Evolutionary conservation across 2,888 invertebrate species (phyloP).

Genomic region (Aromia moschata): DNA sequence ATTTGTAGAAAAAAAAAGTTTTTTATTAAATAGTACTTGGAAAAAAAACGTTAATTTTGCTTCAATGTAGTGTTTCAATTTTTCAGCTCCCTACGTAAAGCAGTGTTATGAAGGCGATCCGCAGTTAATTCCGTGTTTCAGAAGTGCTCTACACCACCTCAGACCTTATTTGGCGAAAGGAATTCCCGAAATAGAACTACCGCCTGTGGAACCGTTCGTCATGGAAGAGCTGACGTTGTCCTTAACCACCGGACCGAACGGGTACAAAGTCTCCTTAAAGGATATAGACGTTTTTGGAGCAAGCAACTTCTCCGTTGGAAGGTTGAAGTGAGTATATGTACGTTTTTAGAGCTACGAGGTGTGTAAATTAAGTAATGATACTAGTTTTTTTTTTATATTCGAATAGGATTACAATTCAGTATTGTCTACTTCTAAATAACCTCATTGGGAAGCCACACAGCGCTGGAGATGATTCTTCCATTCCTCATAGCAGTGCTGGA

Average conservation of each 20-base stretch:
- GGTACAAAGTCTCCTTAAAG: conserved; percentile 68
- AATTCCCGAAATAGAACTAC: conserved; percentile 73
- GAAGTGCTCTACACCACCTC: conserved; percentile 67
- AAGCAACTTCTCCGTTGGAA: conserved; percentile 70
- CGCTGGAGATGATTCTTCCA: too few relatives aligned
- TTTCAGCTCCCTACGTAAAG: conserved; percentile 71
- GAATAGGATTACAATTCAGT: too few relatives aligned
- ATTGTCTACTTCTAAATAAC: too few relatives aligned
- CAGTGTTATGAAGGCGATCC: conserved; percentile 74
- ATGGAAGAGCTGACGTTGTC: conserved; percentile 71
- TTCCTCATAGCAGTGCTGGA: too few relatives aligned
- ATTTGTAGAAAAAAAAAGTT: too few relatives aligned
- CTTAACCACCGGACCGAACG: conserved; percentile 67
- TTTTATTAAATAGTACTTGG: too few relatives aligned
- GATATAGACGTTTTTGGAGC: conserved; percentile 72
- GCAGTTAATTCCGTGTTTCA: conserved; percentile 68
- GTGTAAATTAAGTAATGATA: too few relatives aligned
- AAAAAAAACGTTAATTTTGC: too few relatives aligned
- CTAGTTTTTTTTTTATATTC: too few relatives aligned
- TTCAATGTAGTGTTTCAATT: not conserved
- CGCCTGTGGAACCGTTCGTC: conserved; percentile 73
- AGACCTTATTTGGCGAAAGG: conserved; percentile 70
- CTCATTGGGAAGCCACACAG: too few relatives aligned
- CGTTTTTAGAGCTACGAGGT: too few relatives aligned
- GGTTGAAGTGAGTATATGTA: conserved; percentile 65